These are phyloP conservation scores for Brachyrhaphis roseni DNA, from an alignment of 2,797 vertebrate genomes.

Conservation along the genomic window DNA sequence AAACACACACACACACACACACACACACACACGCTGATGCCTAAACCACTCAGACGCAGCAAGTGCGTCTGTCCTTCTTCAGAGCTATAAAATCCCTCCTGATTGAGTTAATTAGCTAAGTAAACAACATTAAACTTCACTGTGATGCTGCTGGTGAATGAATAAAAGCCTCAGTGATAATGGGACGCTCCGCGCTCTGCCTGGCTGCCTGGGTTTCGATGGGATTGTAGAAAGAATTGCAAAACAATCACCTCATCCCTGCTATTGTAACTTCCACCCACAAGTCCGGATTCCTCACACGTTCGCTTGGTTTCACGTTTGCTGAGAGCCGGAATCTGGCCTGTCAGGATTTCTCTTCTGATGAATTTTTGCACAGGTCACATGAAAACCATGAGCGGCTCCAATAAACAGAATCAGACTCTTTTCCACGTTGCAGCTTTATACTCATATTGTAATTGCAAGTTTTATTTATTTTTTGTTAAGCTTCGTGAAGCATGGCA, in stretches of 20 bases:
- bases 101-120: constrained; percentile 14
- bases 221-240: constrained; percentile 48
- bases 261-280: constrained; percentile 51
- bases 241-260: constrained; percentile 57
- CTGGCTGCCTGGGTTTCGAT: constrained; percentile 44
- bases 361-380: neutral
- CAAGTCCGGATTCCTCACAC: constrained; percentile 66
- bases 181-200: constrained; percentile 35
- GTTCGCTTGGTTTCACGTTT: constrained; percentile 51
- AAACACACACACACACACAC: neutral
- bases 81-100: constrained; percentile 9
- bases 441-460: neutral
- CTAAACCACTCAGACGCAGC: neutral
- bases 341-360: constrained; percentile 57
- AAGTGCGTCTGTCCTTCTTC: neutral
- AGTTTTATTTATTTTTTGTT: constrained; percentile 15
- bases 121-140: constrained; percentile 17
- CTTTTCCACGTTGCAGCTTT: neutral
- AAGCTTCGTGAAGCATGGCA: constrained; percentile 74
- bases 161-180: constrained; percentile 49
- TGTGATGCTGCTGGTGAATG: constrained; percentile 19
- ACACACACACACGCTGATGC: constrained; percentile 8
- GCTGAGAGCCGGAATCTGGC: constrained; percentile 70
- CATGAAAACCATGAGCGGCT: neutral
- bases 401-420: neutral